Evolutionary conservation across 2,888 invertebrate genomes (phyloP).

Genomic region (Liopterus haemorrhoidalis): DNA sequence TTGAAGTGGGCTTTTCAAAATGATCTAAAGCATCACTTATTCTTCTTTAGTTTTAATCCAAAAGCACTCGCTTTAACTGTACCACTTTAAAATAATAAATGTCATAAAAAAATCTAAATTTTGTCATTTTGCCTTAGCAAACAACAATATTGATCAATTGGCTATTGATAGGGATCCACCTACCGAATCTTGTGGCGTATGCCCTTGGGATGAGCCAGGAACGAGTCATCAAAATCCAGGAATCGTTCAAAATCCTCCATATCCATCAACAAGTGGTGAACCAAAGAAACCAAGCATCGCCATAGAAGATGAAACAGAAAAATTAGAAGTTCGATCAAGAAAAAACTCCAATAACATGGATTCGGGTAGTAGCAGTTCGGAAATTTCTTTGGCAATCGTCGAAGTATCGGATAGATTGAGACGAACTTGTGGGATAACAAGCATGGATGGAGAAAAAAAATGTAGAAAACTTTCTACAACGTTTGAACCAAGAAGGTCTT

Average conservation of each 20-base stretch:
- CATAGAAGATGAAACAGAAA: slow-evolving; percentile 23
- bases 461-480: slow-evolving; percentile 41
- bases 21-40: too few relatives aligned
- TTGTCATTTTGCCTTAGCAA: slow-evolving; percentile 12
- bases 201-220: slow-evolving; percentile 43
- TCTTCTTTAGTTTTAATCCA: too few relatives aligned
- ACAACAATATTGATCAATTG: too few relatives aligned
- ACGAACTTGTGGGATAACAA: slow-evolving; percentile 58
- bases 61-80: too few relatives aligned
- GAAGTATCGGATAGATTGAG: slow-evolving; percentile 56
- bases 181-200: slow-evolving; percentile 37
- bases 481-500: slow-evolving; percentile 43
- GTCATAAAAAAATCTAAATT: slow-evolving; percentile 6
- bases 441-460: slow-evolving; percentile 54
- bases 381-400: slow-evolving; percentile 55
- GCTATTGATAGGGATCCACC: slow-evolving; percentile 12
- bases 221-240: slow-evolving; percentile 11
- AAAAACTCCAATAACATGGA: slow-evolving; percentile 64
- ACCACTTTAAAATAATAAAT: too few relatives aligned
- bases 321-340: slow-evolving; percentile 44
- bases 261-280: too few relatives aligned
- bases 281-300: slow-evolving; percentile 45
- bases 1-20: too few relatives aligned
- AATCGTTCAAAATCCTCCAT: slow-evolving; percentile 6
- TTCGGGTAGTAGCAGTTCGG: slow-evolving; percentile 70